Base-by-base conservation (phyloP, 2,113 vertebrate genomes). In the Abramis brama region DNA sequence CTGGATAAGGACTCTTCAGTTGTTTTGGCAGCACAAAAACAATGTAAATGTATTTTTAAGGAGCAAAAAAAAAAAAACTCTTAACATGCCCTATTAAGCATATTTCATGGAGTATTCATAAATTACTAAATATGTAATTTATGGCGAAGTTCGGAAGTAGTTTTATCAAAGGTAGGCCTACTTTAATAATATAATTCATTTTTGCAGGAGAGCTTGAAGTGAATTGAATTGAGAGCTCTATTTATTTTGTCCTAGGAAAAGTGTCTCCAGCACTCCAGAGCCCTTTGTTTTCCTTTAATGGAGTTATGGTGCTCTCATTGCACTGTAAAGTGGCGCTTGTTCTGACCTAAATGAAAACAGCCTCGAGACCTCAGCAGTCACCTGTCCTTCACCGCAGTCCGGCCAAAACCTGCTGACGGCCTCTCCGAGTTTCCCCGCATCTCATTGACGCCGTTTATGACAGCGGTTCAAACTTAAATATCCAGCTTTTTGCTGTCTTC, bases 271-370 rank as follows among this genome's bases (percentile, higher is more conserved):
- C 85, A 52, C 82, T 89, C 78, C 71, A 86, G 68, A 86, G 83
- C 85, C 68, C 79, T 88, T 89, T 90, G 87, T 91, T 90, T 88
- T 86, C 79, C 87, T 86, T 89, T 89, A 89, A 90, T 89, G 85
- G 86, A 91, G 85, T 88, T 83, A 82, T 89, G 85, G 88, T 10
- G 84, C 87, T 89, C 85, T 86, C 85, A 86, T 86, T 87, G 86
- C 86, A 27, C 84, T 78, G 77, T 90, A 88, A 90, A 91, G 89
- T 89, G 86, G 82, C 81, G 76, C 86, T 83, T 88, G 89, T 87
- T 85, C 86, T 87, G 82, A 89, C 87, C 89, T 87, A 90, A 91
- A 91, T 90, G 86, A 91, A 90, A 90, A 88, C 85, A 85, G 88
- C 85, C 89, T 79, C 82, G 68, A 88, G 89, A 90, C 80, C 81